Conservation (phyloP, 2,113 vertebrate genomes). For the Seriola aureovittata region DNA sequence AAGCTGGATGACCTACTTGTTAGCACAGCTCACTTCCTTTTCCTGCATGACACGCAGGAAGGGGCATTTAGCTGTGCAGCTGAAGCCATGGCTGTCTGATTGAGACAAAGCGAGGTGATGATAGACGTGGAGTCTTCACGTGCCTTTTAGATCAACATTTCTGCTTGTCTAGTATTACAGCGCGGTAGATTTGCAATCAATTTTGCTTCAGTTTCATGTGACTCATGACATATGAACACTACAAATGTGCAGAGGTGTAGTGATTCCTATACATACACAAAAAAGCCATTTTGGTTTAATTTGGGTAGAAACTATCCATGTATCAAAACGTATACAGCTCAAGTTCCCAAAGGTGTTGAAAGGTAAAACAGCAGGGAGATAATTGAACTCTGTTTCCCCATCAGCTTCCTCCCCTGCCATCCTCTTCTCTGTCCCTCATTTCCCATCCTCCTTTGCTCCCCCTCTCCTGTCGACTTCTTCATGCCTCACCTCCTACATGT, state of each 20-base stretch:
- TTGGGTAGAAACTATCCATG: background rate
- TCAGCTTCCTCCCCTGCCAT: background rate
- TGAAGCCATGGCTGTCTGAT: slow-evolving; percentile 43
- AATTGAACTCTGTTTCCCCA: background rate
- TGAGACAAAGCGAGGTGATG: slow-evolving; percentile 34
- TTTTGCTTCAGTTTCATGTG: background rate
- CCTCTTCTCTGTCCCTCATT: background rate
- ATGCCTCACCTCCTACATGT: slow-evolving; percentile 65
- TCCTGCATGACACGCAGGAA: slow-evolving; percentile 81
- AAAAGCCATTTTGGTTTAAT: background rate
- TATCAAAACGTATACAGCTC: background rate
- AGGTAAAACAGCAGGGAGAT: slow-evolving; percentile 4
- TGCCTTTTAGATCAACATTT: slow-evolving; percentile 54
- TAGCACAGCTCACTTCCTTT: slow-evolving; percentile 81
- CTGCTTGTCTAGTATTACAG: background rate
- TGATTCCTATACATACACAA: background rate
- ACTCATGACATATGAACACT: background rate
- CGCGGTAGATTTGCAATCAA: background rate
- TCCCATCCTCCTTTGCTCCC: slow-evolving; percentile 18
- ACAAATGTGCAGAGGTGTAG: background rate
- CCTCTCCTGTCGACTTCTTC: slow-evolving; percentile 53
- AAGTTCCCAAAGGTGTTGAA: background rate
- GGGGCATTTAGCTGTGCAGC: slow-evolving; percentile 77
- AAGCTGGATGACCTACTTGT: slow-evolving; percentile 68
- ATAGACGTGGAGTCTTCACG: slow-evolving; percentile 60